Evolutionary conservation across 2,888 invertebrate genomes (phyloP).

Genomic region (Actias luna): DNA sequence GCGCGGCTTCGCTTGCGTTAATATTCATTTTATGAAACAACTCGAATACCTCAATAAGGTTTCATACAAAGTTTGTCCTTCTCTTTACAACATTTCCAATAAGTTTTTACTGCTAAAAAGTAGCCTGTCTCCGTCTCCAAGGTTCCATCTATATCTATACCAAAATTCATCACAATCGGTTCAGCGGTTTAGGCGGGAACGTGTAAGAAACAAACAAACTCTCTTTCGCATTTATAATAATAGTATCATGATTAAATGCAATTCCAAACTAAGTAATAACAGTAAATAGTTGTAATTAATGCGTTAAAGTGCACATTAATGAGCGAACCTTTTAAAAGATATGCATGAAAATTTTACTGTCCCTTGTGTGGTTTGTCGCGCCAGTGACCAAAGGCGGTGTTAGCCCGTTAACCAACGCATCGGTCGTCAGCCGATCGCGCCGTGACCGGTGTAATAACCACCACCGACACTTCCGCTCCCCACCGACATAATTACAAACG

Average conservation of each 20-base stretch:
- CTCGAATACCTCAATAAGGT: too few species aligned
- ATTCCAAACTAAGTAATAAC: not conserved
- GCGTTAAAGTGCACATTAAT: constrained; percentile 7
- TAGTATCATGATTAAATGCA: not conserved
- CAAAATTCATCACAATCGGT: too few species aligned
- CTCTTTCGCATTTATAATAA: too few species aligned
- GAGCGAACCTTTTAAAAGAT: constrained; percentile 14
- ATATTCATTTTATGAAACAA: too few species aligned
- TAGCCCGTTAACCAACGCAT: constrained; percentile 63
- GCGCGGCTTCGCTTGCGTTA: too few species aligned
- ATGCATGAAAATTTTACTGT: constrained; percentile 24
- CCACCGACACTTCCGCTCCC: constrained; percentile 68
- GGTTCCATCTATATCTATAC: too few species aligned
- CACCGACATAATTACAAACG: constrained; percentile 73
- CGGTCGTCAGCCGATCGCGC: constrained; percentile 63
- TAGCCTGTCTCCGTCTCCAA: too few species aligned
- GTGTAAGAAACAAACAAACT: too few species aligned
- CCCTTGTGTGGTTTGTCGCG: constrained; percentile 63
- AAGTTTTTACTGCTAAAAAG: too few species aligned
- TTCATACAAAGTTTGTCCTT: too few species aligned
- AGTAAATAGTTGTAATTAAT: not conserved
- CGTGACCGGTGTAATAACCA: constrained; percentile 75
- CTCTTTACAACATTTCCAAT: too few species aligned
- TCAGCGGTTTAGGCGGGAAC: too few species aligned
- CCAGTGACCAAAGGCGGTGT: constrained; percentile 58